Evolutionary conservation across 2,797 vertebrate species (phyloP).

Genomic region (Phataginus tricuspis): DNA sequence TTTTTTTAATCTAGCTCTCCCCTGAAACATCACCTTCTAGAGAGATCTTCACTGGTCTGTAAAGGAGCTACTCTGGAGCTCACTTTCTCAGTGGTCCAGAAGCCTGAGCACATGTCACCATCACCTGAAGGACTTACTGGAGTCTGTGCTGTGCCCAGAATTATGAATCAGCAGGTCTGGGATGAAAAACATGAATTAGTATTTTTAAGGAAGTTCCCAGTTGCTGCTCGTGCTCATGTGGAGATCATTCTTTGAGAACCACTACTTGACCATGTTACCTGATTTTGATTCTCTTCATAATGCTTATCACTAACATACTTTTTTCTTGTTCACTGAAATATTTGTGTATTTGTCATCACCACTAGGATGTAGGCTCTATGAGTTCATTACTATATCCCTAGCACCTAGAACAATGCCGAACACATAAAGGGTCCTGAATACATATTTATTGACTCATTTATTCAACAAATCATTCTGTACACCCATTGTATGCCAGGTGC

Average conservation of each 20-base stretch:
- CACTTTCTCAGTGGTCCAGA: background rate
- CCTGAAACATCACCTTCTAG: background rate
- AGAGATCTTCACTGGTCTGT: background rate
- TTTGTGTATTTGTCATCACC: background rate
- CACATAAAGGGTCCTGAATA: accelerated
- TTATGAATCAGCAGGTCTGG: background rate
- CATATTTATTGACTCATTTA: background rate
- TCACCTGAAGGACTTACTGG: background rate
- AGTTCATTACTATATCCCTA: background rate
- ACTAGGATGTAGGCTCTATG: background rate
- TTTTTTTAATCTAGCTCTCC: background rate
- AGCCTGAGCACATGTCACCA: accelerated
- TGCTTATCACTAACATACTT: background rate
- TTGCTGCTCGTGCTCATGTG: background rate
- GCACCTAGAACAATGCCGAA: too few species aligned
- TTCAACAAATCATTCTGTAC: background rate
- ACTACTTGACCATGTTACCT: accelerated
- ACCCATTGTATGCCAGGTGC: background rate
- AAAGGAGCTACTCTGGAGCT: background rate
- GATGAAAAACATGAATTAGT: accelerated
- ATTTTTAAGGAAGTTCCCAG: background rate
- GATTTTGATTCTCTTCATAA: background rate
- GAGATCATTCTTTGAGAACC: background rate
- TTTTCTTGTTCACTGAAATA: background rate
- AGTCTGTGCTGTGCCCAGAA: background rate